Conservation (phyloP, 2,888 invertebrate genomes). For the Sepioteuthis lessoniana region DNA sequence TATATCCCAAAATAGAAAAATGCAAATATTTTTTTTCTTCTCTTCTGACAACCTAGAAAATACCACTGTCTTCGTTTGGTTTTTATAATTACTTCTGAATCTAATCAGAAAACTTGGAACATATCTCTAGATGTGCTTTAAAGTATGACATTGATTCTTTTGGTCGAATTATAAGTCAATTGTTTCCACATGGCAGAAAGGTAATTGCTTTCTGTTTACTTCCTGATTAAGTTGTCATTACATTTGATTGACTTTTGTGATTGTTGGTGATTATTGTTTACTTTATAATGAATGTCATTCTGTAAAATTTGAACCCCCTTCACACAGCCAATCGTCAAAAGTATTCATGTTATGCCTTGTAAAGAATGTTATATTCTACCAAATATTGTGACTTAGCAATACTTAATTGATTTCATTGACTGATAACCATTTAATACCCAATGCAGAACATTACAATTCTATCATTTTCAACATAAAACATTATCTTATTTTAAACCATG, state of each 20-base stretch:
- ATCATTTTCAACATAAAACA: too few relatives aligned
- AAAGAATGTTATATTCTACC: too few relatives aligned
- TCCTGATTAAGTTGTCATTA: conserved; percentile 3
- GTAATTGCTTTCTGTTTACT: neutral
- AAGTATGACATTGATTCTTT: neutral
- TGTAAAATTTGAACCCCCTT: too few relatives aligned
- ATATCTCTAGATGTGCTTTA: neutral
- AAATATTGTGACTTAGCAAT: too few relatives aligned
- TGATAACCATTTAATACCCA: too few relatives aligned
- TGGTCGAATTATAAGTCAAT: neutral
- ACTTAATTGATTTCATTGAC: too few relatives aligned
- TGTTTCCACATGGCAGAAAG: neutral
- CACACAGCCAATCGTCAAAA: too few relatives aligned
- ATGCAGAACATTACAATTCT: too few relatives aligned
- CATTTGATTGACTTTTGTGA: neutral
- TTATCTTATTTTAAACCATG: too few relatives aligned
- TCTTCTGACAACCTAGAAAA: neutral
- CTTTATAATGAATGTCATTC: too few relatives aligned
- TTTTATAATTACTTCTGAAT: neutral
- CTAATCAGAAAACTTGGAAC: neutral
- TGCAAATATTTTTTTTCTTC: neutral
- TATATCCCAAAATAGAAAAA: neutral
- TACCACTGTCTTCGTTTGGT: neutral
- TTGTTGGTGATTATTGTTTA: neutral
- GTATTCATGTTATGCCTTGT: too few relatives aligned